Base-by-base conservation (phyloP, 2,113 vertebrate genomes). In the Nerophis ophidion region DNA sequence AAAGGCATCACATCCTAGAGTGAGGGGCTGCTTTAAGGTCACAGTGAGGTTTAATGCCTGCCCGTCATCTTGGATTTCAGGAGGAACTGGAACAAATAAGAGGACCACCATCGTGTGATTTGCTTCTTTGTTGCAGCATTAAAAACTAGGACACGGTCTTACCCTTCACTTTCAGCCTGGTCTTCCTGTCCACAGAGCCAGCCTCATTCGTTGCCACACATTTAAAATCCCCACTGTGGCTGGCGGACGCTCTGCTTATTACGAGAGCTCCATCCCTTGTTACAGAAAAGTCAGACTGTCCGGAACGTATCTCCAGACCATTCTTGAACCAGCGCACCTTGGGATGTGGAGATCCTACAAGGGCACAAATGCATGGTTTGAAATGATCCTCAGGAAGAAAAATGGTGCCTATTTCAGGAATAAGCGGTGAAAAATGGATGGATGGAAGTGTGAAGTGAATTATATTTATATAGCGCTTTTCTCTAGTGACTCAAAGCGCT, bases 151-250 rank as follows among this genome's bases (percentile, higher is more conserved):
- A 17, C 33, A 58, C 33, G 45, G 17, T 47, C 89, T 88, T 72
- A 94, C 93, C 92, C 1, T 88, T 86, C 15, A 95, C 91, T 84
- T 92, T 87, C 48, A 95, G 79, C 48, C 84, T 85, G 15, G 88
- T 89, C 60, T 87, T 93, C 69, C 89, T 86, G 82, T 92, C 90
- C 0, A 80, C 84, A 2, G 91, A 91, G 47, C 93, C 93, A 0
- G 81, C 93, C 73, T 93, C 93, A 16, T 93, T 95, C 65, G 87
- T 89, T 17, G 92, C 93, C 68, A 91, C 87, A 52, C 93, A 95
- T 64, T 89, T 90, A 1, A 90, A 95, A 59, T 93, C 92, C 16
- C 92, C 93, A 0, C 92, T 84, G 75, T 94, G 91, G 7, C 74
- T 60, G 63, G 90, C 89, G 33, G 85, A 87, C 14, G 88, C 86